Base-by-base conservation (phyloP, 92 coral and sea anemone species). In the Ricordea florida region DNA sequence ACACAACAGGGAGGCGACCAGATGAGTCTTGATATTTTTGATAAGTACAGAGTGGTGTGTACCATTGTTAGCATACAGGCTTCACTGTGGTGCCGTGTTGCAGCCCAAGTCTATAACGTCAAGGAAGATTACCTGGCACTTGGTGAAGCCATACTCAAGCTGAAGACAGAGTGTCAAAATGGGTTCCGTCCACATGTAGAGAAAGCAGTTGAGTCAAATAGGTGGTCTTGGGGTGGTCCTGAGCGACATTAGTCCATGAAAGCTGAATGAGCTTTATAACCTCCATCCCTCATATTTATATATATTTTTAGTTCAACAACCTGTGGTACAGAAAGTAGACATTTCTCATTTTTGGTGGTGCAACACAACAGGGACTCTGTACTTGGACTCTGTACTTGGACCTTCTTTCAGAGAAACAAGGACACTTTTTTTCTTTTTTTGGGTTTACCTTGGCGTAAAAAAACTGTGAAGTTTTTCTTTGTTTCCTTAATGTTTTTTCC, bases 21-120 rank as follows among this genome's bases (percentile, higher is more conserved):
- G 49, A 63, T 76, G 25, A 76, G 35, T 14, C 21, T 7, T 2
- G 88, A 83, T 31, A 14, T 91, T 16, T 79, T 38, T 45, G 35
- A 61, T 36, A 57, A 46, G n/a, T 79, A 91, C 77, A 81, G 74
- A 10, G 69, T 87, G 16, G 69, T 75, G 25, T 69, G 69, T 11
- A 24, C 69, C 22, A 68, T 83, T 31, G 72, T 55, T n/a, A 78
- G 87, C 49, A 57, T 91, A 5, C 97, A 91, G 78, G 89, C 93
- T 2, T 91, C 96, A 1, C 65, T 91, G 37, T 91, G 97, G 97
- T 91, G 93, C 27, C 85, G 97, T 35, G 78, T 91, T 26, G 82
- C 92, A 1, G 86, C 81, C 5, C 88, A 91, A 37, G 80, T 91
- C 4, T 91, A 91, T 45, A 91, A 91, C 49, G 66, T 62, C 20